A percentile compares a stretch with the other conserved stretches of the same genome.
These are phyloP conservation scores for Brachyistius frenatus DNA, from an alignment of 2,113 vertebrate genomes.

Conservation along the genomic window DNA sequence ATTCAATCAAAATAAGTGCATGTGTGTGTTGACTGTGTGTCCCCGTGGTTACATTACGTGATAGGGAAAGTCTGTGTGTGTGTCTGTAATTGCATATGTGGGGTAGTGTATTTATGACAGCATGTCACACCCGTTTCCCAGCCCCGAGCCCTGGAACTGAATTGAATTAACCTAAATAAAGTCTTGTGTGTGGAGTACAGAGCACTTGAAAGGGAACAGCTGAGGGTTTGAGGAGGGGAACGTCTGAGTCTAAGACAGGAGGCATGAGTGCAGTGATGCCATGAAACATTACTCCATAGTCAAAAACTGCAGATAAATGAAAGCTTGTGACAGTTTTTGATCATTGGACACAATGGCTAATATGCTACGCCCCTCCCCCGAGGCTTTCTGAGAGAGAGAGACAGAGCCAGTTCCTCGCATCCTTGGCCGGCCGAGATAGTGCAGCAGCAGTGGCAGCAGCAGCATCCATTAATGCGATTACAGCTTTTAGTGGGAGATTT, in stretches of 20 bases:
- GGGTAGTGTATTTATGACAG: conserved; percentile 58
- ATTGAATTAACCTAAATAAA: conserved; percentile 83
- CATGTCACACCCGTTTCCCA: conserved; percentile 57
- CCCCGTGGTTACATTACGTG: conserved; percentile 52
- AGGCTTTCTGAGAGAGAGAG: conserved; percentile 33
- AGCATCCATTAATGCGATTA: conserved; percentile 79
- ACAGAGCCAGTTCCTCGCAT: conserved; percentile 56
- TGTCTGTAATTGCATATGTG: conserved; percentile 52
- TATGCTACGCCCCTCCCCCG: conserved; percentile 39
- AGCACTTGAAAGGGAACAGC: conserved; percentile 62
- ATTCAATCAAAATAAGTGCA: conserved; percentile 54
- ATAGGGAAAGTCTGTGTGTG: conserved; percentile 35
- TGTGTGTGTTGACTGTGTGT: conserved; percentile 13
- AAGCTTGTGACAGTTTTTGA: conserved; percentile 53
- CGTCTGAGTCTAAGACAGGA: conserved; percentile 47
- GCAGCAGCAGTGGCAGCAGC: conserved; percentile 44
- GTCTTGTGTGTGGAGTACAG: conserved; percentile 46
- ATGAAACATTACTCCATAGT: conserved; percentile 38
- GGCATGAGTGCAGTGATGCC: conserved; percentile 10
- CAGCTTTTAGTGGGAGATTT: conserved; percentile 77
- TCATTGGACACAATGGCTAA: conserved; percentile 50
- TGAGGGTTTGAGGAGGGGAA: conserved; percentile 54
- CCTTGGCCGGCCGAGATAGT: conserved; percentile 65
- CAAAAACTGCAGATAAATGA: conserved; percentile 44
- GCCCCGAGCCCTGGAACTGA: conserved; percentile 66